These are phyloP conservation scores for Hemistola chrysoprasaria DNA, from an alignment of 2,888 invertebrate species.

Conservation along the genomic window DNA sequence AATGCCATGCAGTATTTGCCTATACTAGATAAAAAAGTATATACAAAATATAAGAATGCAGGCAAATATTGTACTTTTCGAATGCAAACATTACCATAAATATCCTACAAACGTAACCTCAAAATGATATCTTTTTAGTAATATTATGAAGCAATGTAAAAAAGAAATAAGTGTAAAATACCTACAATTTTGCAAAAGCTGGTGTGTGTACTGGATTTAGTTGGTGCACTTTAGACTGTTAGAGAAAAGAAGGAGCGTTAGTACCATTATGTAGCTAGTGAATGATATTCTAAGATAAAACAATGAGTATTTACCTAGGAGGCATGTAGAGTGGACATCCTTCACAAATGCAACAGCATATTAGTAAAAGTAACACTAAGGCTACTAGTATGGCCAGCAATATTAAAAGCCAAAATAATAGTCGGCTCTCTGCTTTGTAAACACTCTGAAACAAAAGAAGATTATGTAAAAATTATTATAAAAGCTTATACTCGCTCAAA, in stretches of 20 bases:
- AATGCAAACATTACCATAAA: too few species aligned
- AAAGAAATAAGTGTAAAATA: constrained; percentile 32
- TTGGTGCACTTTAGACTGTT: constrained; percentile 71
- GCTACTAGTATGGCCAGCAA: constrained; percentile 88
- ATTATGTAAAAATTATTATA: too few species aligned
- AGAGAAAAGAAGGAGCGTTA: constrained; percentile 51
- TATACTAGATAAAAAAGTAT: background rate
- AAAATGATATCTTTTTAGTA: too few species aligned
- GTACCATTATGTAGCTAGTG: constrained; percentile 11
- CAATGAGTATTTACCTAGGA: constrained; percentile 83
- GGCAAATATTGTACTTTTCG: too few species aligned
- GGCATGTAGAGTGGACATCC: constrained; percentile 92
- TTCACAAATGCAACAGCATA: constrained; percentile 92
- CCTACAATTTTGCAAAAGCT: constrained; percentile 56
- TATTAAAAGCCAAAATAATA: constrained; percentile 90
- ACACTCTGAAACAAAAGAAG: constrained; percentile 81
- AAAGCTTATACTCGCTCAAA: too few species aligned
- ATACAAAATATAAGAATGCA: constrained; percentile 2
- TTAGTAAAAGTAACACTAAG: constrained; percentile 85
- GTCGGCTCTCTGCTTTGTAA: constrained; percentile 87
- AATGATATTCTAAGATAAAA: constrained; percentile 17
- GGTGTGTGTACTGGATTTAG: constrained; percentile 59
- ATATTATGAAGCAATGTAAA: background rate
- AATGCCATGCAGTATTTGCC: constrained; percentile 12
- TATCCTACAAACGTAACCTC: too few species aligned